phyloP scores from a whole-genome alignment of 2,797 vertebrate species.

The Sandelia bainsii region DNA sequence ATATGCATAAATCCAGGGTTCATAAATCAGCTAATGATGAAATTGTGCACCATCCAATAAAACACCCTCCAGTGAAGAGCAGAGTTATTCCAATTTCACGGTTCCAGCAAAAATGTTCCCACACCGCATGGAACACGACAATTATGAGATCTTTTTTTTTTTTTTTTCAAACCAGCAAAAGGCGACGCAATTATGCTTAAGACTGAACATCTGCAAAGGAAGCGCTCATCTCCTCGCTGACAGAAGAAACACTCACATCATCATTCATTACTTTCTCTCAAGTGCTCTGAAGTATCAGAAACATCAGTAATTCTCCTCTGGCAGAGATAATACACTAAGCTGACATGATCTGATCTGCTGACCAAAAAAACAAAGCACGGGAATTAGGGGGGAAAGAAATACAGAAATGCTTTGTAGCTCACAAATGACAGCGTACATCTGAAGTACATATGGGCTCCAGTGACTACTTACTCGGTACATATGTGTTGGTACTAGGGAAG shows the following conservation, averaged over 20 bases:
- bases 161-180: slow-evolving; percentile 24
- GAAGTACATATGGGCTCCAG: background rate
- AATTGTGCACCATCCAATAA: slow-evolving; percentile 41
- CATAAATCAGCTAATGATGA: slow-evolving; percentile 57
- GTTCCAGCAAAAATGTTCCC: slow-evolving; percentile 57
- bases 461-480: background rate
- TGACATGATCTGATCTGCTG: slow-evolving; percentile 18
- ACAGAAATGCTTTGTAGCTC: background rate
- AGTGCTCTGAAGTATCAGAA: slow-evolving; percentile 25
- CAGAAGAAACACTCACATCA: slow-evolving; percentile 24
- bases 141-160: slow-evolving; percentile 19
- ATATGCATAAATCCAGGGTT: slow-evolving; percentile 19
- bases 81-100: slow-evolving; percentile 64
- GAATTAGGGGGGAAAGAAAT: background rate
- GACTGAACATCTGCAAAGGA: slow-evolving; percentile 59
- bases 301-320: slow-evolving; percentile 1
- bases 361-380: background rate
- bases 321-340: slow-evolving; percentile 5
- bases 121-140: slow-evolving; percentile 29
- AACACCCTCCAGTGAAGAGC: slow-evolving; percentile 51
- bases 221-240: slow-evolving; percentile 22
- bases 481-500: background rate
- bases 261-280: slow-evolving; percentile 7
- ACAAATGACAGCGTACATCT: background rate
- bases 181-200: slow-evolving; percentile 44